Evolutionary conservation across 2,888 invertebrate species (phyloP), one percentile per base, ranked within the genome.

Genomic region (Tetranychus piercei): DNA sequence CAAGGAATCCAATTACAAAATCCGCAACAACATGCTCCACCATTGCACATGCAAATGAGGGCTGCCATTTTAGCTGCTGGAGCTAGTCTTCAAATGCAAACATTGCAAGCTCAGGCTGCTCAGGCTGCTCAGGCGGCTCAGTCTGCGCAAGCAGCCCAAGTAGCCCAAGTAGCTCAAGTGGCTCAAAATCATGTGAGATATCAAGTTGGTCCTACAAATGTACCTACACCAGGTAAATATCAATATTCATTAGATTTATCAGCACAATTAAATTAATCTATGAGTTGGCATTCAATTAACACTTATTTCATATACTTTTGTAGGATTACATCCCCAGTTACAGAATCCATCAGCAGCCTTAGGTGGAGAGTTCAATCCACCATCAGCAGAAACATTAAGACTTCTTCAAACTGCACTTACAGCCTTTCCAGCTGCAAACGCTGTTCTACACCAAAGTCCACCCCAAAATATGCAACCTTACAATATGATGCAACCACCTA

Each of bases 61-160:
- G 75, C 75, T 22, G 75, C 75, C 23, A 72, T 75, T 72, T 72
- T 75, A 65, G 75, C 75, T 71, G 75, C 75, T 64, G 72, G 72
- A 11, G 75, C 75, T 7, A 65, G 44, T 43, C 72, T 75, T 18
- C 75, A 75, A 66, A 20, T 72, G 75, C 72, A 72, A 34, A 75
- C 72, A 18, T 23, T 72, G 65, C 75, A 75, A 65, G 72, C 64
- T 15, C 75, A 75, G 66, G 44, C 55, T 45, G 45, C 55, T 11
- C 45, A 55, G n/a, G 55, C 55, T 15, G 55, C 55, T 55, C 55
- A 55, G 3, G 55, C 55, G 9, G 55, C 55, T 55, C 55, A 55
- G 69, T n/a, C 72, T 22, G 72, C 72, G 15, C 74, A 74, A 43
- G 72, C 72, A 22, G 72, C 72, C 1, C 74, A 74, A 43, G 74